A percentile compares a stretch with the other conserved stretches of the same genome.
Evolutionary conservation across 2,113 vertebrate species (phyloP).

Genomic region (Pseudopodoces humilis): DNA sequence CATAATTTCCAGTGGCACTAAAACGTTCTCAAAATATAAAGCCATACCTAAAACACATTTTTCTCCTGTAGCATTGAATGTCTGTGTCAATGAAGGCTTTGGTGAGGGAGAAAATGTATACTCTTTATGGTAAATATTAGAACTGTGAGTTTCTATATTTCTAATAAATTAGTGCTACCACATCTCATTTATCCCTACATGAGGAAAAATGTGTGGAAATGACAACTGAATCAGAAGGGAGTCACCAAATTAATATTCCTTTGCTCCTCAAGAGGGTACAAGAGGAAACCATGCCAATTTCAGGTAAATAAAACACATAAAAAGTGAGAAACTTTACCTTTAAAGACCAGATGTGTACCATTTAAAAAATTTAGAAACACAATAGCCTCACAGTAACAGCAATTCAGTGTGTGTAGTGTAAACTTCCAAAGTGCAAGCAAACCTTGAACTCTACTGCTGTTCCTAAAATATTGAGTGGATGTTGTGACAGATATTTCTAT

Average conservation of each 20-base stretch:
- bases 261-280: not conserved
- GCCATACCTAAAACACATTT: not conserved
- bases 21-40: not conserved
- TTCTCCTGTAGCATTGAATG: not conserved
- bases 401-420: rapidly evolving
- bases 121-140: not conserved
- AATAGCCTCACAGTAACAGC: not conserved
- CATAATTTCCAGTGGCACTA: not conserved
- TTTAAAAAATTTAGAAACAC: not conserved
- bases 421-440: not conserved
- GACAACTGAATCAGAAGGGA: not conserved
- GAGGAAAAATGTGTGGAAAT: not conserved
- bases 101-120: not conserved
- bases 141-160: not conserved
- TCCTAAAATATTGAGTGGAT: not conserved
- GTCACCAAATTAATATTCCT: not conserved
- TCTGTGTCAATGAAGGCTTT: not conserved
- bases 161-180: not conserved
- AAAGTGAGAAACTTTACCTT: not conserved
- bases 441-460: not conserved
- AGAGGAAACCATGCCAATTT: not conserved
- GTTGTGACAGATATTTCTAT: not conserved
- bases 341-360: rapidly evolving
- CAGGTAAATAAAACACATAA: not conserved
- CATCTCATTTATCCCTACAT: not conserved